A percentile compares a stretch with the other conserved stretches of the same genome.
Conservation (phyloP, 2,797 vertebrate genomes). For the Echiichthys vipera region DNA sequence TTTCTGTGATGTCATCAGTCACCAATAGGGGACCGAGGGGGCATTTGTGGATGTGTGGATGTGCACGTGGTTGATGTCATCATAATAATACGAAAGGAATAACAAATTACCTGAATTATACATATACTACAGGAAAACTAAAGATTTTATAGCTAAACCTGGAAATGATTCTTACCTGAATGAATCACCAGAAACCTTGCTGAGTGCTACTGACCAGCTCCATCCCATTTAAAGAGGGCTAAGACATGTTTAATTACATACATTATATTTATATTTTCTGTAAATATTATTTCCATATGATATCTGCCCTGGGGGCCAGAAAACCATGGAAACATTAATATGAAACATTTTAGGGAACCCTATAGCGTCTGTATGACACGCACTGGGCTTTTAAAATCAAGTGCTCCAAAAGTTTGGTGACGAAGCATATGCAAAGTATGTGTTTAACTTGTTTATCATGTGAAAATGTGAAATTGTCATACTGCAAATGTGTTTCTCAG, state of each 20-base stretch:
- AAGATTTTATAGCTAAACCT: not conserved
- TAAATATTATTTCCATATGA: no score
- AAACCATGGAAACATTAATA: no score
- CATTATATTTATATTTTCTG: not conserved
- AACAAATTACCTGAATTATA: not conserved
- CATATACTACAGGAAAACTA: not conserved
- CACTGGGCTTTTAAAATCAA: no score
- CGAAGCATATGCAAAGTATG: not conserved
- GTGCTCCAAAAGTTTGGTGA: no score
- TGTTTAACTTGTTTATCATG: not conserved
- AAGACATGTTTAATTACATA: not conserved
- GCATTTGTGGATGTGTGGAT: not conserved
- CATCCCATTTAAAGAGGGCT: not conserved
- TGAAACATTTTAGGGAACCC: no score
- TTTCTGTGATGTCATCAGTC: slow-evolving; percentile 52
- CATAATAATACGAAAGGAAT: not conserved
- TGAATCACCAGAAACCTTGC: not conserved
- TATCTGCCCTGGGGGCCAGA: not conserved
- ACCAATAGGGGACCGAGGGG: slow-evolving; percentile 30
- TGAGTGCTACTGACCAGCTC: not conserved
- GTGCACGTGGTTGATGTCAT: not conserved
- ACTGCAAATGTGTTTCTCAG: not conserved
- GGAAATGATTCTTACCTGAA: not conserved
- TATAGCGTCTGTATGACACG: no score
- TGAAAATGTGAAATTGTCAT: not conserved